Conservation (phyloP, 2,113 vertebrate species). For the Ifrita kowaldi region DNA sequence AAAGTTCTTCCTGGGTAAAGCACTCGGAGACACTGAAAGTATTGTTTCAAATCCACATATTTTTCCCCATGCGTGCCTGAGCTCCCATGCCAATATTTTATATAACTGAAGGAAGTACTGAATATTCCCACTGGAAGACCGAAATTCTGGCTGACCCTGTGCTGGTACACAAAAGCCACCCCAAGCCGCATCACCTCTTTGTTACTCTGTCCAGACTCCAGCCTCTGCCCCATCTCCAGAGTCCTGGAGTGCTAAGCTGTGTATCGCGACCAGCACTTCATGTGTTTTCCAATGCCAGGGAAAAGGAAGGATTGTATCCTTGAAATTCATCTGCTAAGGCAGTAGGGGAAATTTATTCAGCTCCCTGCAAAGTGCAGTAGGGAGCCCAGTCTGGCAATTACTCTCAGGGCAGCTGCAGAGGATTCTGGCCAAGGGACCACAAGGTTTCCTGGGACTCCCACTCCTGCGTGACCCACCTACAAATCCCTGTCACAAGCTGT, state of each 20-base stretch:
- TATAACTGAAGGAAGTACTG: constrained; percentile 42
- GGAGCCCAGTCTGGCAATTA: not conserved
- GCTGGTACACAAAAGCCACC: constrained; percentile 18
- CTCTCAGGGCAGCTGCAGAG: not conserved
- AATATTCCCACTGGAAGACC: constrained; percentile 20
- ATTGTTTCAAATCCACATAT: constrained; percentile 54
- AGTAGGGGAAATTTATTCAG: not conserved
- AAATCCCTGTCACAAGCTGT: constrained; percentile 10
- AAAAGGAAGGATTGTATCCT: not conserved
- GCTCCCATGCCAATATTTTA: constrained; percentile 45
- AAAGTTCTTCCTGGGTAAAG: constrained; percentile 58
- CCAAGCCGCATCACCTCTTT: constrained; percentile 21
- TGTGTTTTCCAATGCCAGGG: not conserved
- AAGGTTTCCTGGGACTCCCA: not conserved
- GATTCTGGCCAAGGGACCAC: not conserved
- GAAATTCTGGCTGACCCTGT: constrained; percentile 23
- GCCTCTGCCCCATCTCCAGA: not conserved
- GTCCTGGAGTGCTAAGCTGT: not conserved
- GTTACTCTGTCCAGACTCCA: not conserved
- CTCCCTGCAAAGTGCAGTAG: not conserved
- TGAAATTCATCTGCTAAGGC: not conserved
- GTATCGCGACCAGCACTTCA: not conserved
- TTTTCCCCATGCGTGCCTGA: constrained; percentile 52
- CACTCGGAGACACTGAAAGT: constrained; percentile 51
- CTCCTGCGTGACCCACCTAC: not conserved